Percentiles rank a stretch among this genome's conserved stretches.
Evolutionary conservation across 2,888 invertebrate genomes (phyloP).

Genomic region (Zootermopsis nevadensis): DNA sequence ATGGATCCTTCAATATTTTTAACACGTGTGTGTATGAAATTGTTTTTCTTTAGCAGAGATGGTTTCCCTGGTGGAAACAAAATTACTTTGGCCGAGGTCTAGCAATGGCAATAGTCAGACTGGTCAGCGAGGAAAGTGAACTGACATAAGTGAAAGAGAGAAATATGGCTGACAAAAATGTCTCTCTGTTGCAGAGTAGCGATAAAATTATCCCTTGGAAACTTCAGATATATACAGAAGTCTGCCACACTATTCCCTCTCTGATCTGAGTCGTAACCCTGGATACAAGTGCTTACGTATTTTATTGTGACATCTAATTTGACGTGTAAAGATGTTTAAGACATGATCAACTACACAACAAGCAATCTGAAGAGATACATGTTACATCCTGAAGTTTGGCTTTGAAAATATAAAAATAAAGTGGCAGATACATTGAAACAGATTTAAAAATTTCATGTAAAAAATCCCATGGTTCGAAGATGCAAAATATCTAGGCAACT

Average conservation of each 20-base stretch:
- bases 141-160: conserved; percentile 3
- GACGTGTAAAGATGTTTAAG: neutral
- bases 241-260: neutral
- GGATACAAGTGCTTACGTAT: neutral
- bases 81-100: conserved; percentile 15
- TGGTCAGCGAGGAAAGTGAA: conserved; percentile 34
- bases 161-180: neutral
- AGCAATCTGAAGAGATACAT: too few species aligned
- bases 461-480: too few species aligned
- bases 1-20: neutral
- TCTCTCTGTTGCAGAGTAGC: neutral
- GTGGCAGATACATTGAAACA: too few species aligned
- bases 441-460: too few species aligned
- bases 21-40: neutral
- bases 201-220: neutral
- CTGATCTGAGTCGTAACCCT: neutral
- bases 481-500: too few species aligned
- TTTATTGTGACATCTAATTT: neutral
- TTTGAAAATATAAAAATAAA: too few species aligned
- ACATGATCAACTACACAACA: too few species aligned
- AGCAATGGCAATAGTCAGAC: neutral
- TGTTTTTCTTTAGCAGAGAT: neutral
- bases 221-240: neutral
- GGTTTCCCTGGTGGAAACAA: conserved; percentile 2
- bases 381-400: too few species aligned